phyloP scores from a whole-genome alignment of 2,113 vertebrate genomes.

The Camelus dromedarius region DNA sequence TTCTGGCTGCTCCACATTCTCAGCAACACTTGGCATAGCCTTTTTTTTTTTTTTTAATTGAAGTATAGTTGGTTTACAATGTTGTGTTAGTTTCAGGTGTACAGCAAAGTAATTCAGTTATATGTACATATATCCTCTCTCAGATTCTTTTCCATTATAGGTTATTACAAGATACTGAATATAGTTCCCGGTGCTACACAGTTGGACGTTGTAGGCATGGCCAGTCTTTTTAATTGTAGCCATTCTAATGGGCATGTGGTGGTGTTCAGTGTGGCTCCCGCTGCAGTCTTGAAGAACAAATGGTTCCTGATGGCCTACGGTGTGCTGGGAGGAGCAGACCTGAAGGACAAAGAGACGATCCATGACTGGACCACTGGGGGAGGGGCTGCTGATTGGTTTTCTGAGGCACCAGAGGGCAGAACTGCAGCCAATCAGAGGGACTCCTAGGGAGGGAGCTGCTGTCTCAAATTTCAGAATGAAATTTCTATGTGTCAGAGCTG shows the following conservation, averaged over 20 bases:
- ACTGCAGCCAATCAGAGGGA: not conserved
- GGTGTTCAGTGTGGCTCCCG: accelerated
- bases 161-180: no score
- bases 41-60: no score
- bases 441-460: not conserved
- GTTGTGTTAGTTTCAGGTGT: no score
- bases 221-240: not conserved
- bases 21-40: accelerated
- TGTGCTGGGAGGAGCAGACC: not conserved
- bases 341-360: not conserved
- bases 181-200: no score
- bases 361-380: not conserved
- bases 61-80: no score
- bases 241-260: accelerated
- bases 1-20: accelerated
- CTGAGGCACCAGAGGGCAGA: not conserved
- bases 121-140: no score
- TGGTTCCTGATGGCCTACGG: not conserved
- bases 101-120: no score
- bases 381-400: not conserved
- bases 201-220: no score
- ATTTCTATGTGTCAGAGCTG: not conserved
- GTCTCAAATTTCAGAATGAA: not conserved
- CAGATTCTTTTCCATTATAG: no score
- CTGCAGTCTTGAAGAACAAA: not conserved